A percentile compares a stretch with the other conserved stretches of the same genome.
Evolutionary conservation across 2,888 invertebrate genomes (phyloP).

Genomic region (Eupsilia transversa): DNA sequence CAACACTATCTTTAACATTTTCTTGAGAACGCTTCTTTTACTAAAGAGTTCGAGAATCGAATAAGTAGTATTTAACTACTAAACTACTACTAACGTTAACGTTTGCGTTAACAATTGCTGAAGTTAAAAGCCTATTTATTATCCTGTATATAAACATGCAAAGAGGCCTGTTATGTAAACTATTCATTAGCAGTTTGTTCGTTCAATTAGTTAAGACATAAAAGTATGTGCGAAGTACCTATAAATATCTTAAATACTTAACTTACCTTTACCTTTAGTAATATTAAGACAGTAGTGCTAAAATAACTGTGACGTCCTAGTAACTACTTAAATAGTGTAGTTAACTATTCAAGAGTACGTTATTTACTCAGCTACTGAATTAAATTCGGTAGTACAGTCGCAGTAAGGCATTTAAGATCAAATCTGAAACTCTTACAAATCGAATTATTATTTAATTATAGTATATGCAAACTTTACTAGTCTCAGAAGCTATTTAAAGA

Average conservation of each 20-base stretch:
- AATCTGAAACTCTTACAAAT: neutral
- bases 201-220: neutral
- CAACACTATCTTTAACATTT: neutral
- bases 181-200: conserved; percentile 2
- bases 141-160: neutral
- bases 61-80: no score
- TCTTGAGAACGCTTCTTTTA: neutral
- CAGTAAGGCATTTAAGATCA: neutral
- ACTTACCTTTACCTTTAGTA: neutral
- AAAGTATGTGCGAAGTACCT: conserved; percentile 19
- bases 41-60: neutral
- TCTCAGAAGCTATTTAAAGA: neutral
- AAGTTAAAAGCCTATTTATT: neutral
- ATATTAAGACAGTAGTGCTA: conserved; percentile 10
- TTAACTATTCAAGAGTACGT: neutral
- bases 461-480: neutral
- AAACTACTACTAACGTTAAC: no score
- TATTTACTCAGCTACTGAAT: neutral
- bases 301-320: neutral
- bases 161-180: neutral
- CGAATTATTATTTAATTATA: neutral
- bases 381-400: neutral
- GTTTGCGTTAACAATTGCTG: neutral
- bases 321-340: neutral
- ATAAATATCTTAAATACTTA: neutral